Evolutionary conservation across 2,888 invertebrate genomes (phyloP).

Genomic region (Rhagium mordax): DNA sequence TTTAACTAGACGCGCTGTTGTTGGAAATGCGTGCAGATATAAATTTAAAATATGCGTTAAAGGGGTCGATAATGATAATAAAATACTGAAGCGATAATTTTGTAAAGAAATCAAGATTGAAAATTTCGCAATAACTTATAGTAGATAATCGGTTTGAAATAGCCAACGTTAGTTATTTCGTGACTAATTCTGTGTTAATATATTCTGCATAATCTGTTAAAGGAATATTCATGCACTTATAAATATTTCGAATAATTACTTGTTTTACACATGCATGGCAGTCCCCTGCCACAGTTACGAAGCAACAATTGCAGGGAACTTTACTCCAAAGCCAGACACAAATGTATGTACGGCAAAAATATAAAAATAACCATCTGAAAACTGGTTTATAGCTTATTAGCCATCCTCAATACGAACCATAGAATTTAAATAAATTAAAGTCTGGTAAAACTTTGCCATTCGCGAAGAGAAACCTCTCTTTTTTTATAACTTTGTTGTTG

Average conservation of each 20-base stretch:
- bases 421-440: too few species aligned
- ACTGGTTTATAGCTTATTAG: too few species aligned
- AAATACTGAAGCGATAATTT: conserved; percentile 31
- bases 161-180: conserved; percentile 31
- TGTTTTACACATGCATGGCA: conserved; percentile 34
- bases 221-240: conserved; percentile 37
- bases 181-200: conserved; percentile 36
- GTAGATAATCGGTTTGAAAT: conserved; percentile 34
- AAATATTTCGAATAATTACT: conserved; percentile 35
- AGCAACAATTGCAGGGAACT: background rate
- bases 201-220: conserved; percentile 33
- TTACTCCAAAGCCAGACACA: background rate
- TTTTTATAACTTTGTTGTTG: too few species aligned
- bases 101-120: conserved; percentile 34
- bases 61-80: conserved; percentile 36
- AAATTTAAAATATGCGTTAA: conserved; percentile 38
- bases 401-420: too few species aligned
- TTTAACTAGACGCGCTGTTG: conserved; percentile 2
- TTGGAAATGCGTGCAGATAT: conserved; percentile 32
- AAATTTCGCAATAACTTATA: conserved; percentile 36
- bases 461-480: too few species aligned
- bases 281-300: conserved; percentile 7
- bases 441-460: too few species aligned
- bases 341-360: too few species aligned
- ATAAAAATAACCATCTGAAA: too few species aligned